Evolutionary conservation across 2,797 vertebrate genomes (phyloP).

Genomic region (Ibycter americanus): DNA sequence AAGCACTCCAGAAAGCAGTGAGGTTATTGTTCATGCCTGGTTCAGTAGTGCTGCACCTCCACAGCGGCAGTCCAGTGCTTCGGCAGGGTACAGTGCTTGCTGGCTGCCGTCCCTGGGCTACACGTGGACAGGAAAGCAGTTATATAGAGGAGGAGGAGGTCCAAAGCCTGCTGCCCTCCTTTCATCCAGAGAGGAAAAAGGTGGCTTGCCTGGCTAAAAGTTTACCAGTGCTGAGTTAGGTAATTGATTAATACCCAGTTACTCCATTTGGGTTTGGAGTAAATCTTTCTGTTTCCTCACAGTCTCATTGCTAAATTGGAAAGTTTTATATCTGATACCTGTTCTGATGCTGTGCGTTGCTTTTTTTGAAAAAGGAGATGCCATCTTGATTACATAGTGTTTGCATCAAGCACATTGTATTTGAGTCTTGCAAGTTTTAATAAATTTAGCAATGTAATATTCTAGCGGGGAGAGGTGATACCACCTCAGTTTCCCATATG

Average conservation of each 20-base stretch:
- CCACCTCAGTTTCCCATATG: fast-evolving
- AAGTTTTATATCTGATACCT: not conserved
- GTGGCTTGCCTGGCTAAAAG: not conserved
- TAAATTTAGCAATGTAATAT: not conserved
- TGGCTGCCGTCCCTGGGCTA: not conserved
- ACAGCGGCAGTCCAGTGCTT: not conserved
- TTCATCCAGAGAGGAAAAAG: not conserved
- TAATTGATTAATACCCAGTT: not conserved
- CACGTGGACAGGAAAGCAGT: fast-evolving
- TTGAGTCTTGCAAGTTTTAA: not conserved
- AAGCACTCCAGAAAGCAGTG: not conserved
- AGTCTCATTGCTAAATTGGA: not conserved
- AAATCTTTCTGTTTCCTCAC: not conserved
- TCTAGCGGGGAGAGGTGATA: not conserved
- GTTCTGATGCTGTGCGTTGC: not conserved
- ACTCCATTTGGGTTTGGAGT: not conserved
- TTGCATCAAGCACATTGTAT: not conserved
- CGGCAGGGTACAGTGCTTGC: not conserved
- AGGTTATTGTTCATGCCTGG: fast-evolving
- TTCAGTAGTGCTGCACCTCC: not conserved
- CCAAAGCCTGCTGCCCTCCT: not conserved
- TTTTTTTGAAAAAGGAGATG: not conserved
- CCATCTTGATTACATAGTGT: not conserved
- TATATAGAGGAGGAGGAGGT: not conserved
- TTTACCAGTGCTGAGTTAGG: not conserved